Percentiles rank a stretch among this genome's conserved stretches.
Evolutionary conservation across 64 coral and sea anemone genomes (phyloP).

Genomic region (Stichodactyla mertensii): DNA sequence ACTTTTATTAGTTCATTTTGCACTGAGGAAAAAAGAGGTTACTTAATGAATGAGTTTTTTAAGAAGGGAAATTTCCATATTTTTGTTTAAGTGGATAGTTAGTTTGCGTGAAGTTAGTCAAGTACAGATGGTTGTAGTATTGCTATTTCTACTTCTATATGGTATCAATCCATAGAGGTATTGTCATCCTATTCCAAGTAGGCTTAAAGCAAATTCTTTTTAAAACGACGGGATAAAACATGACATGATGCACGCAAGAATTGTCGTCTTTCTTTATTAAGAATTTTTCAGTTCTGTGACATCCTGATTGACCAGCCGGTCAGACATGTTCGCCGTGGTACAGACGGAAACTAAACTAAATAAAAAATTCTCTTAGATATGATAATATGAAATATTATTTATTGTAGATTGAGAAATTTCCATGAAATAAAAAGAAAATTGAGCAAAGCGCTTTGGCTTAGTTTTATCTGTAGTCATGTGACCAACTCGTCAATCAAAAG

Average conservation of each 20-base stretch:
- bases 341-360: background rate
- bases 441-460: background rate
- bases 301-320: background rate
- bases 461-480: slow-evolving; percentile 4
- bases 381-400: background rate
- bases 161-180: background rate
- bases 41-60: background rate
- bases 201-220: background rate
- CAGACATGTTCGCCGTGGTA: background rate
- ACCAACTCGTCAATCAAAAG: background rate
- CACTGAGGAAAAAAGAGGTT: background rate
- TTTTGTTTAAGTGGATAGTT: background rate
- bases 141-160: background rate
- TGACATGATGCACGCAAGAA: background rate
- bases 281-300: background rate
- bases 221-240: background rate
- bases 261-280: background rate
- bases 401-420: background rate
- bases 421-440: background rate
- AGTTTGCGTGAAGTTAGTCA: slow-evolving; percentile 3
- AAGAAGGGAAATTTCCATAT: background rate
- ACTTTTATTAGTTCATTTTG: background rate
- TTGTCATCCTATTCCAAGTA: background rate
- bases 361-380: background rate
- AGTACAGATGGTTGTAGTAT: background rate